Conservation (phyloP, 2,113 vertebrate genomes). For the Vulpes lagopus region DNA sequence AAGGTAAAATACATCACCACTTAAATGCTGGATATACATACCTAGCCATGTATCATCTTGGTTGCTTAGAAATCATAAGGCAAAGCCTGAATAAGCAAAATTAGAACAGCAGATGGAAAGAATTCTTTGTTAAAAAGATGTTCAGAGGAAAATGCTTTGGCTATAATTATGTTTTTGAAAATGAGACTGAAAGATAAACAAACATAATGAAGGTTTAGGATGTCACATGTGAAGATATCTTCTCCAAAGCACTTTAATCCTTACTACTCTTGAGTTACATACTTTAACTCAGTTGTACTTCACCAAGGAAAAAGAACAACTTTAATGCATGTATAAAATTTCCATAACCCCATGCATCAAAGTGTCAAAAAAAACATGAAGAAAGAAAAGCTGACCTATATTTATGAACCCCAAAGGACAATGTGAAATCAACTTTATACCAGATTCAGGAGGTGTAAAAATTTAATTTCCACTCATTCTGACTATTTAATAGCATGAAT, state of each 20-base stretch:
- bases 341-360: conserved; percentile 76
- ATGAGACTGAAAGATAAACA: conserved; percentile 31
- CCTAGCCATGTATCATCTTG: not conserved
- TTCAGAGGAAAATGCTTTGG: conserved; percentile 25
- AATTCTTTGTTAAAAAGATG: conserved; percentile 55
- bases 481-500: conserved; percentile 28
- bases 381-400: conserved; percentile 72
- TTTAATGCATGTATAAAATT: conserved; percentile 67
- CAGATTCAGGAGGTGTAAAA: not conserved
- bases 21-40: conserved; percentile 29
- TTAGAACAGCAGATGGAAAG: not conserved
- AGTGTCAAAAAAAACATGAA: conserved; percentile 71
- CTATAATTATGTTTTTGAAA: conserved; percentile 50
- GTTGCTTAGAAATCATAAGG: conserved; percentile 74
- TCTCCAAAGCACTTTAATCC: conserved; percentile 52
- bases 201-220: conserved; percentile 34
- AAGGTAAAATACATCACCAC: conserved; percentile 58
- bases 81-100: conserved; percentile 65
- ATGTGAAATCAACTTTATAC: conserved; percentile 60
- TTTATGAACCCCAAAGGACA: conserved; percentile 76
- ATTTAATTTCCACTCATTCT: not conserved
- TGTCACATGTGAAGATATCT: not conserved
- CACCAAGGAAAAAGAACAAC: conserved; percentile 60
- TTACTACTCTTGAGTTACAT: conserved; percentile 13
- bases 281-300: conserved; percentile 25